Percentiles rank a stretch among this genome's conserved stretches.
These are phyloP conservation scores for Encarsia formosa DNA, from an alignment of 2,888 invertebrate species.

Conservation along the genomic window DNA sequence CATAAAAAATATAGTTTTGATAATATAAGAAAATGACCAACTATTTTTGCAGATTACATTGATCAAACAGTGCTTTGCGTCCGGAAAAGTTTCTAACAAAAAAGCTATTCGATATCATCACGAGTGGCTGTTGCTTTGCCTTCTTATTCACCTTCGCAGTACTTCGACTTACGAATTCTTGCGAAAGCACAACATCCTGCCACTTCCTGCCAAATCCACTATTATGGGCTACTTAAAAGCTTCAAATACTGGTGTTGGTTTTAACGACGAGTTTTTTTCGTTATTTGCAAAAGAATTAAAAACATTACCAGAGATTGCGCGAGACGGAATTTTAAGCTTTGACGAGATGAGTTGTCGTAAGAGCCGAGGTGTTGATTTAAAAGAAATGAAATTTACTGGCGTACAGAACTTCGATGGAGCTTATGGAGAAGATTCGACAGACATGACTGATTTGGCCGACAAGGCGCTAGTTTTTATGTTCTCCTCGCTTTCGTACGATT, in stretches of 20 bases:
- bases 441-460: background rate
- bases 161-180: background rate
- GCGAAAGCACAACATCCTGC: background rate
- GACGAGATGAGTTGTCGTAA: background rate
- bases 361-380: background rate
- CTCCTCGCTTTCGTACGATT: slow-evolving; percentile 11
- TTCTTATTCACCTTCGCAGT: too few species aligned
- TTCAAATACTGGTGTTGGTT: background rate
- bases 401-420: background rate
- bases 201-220: background rate
- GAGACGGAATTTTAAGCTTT: background rate
- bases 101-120: too few species aligned
- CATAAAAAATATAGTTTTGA: too few species aligned
- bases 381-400: background rate
- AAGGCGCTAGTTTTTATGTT: slow-evolving; percentile 22
- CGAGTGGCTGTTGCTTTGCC: too few species aligned
- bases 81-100: too few species aligned
- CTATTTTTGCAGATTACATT: too few species aligned
- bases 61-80: too few species aligned
- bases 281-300: background rate
- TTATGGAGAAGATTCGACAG: background rate
- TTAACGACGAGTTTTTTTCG: background rate
- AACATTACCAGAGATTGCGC: background rate
- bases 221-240: background rate
- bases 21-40: too few species aligned